Percentiles rank a stretch among this genome's conserved stretches.
phyloP scores from a whole-genome alignment of 2,888 invertebrate genomes.

The Plagodis pulveraria region DNA sequence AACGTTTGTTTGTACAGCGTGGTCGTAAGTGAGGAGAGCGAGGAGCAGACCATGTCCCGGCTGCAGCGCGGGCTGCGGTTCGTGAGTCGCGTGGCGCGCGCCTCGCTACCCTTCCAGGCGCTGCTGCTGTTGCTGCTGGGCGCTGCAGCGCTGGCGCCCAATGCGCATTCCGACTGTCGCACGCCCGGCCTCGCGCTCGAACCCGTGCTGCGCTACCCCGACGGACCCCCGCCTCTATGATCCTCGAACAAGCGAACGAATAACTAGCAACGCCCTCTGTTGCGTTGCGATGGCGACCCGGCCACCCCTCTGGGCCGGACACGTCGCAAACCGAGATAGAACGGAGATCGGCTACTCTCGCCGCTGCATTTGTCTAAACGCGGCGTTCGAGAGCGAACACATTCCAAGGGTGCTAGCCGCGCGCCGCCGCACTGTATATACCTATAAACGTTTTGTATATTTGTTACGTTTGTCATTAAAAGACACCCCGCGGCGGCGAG shows the following conservation, averaged over 20 bases:
- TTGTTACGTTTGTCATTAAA: slow-evolving; percentile 54
- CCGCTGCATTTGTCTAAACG: slow-evolving; percentile 50
- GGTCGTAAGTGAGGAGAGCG: slow-evolving; percentile 60
- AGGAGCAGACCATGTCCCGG: slow-evolving; percentile 48
- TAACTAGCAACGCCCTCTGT: too few relatives aligned
- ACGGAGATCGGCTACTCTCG: slow-evolving; percentile 21
- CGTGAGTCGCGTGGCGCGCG: slow-evolving; percentile 95
- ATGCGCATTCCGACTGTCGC: slow-evolving; percentile 92
- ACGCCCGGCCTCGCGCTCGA: slow-evolving; percentile 92
- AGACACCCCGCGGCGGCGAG: slow-evolving; percentile 45
- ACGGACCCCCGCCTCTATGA: slow-evolving; percentile 97
- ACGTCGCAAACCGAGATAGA: slow-evolving; percentile 14
- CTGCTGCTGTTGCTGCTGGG: slow-evolving; percentile 96
- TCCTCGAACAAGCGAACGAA: slow-evolving; percentile 39
- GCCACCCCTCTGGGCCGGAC: slow-evolving; percentile 26
- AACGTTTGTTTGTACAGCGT: slow-evolving; percentile 46
- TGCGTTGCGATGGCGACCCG: slow-evolving; percentile 1
- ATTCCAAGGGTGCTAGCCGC: slow-evolving; percentile 35
- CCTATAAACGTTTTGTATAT: slow-evolving; percentile 66
- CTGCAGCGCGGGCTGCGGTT: slow-evolving; percentile 91
- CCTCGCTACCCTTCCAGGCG: slow-evolving; percentile 97
- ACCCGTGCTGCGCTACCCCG: slow-evolving; percentile 95
- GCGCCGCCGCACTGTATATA: slow-evolving; percentile 49
- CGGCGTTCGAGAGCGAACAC: slow-evolving; percentile 46
- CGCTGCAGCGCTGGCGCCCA: slow-evolving; percentile 96